Conservation (phyloP, 2,888 invertebrate genomes). For the Cistogaster globosa region DNA sequence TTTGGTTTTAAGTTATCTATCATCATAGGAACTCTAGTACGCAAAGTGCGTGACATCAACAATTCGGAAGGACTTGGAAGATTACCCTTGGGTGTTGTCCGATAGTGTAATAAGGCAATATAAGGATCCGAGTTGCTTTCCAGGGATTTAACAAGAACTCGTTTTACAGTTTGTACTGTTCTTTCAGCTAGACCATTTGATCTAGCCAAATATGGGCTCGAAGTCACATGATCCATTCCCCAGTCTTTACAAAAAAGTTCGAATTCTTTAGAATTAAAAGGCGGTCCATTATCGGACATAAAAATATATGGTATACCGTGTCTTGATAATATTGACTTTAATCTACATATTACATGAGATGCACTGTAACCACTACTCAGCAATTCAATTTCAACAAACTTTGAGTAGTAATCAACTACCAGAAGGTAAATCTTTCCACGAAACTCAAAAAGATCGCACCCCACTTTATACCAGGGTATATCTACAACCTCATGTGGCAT, state of each 20-base stretch:
- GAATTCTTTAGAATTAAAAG: not conserved
- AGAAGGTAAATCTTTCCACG: conserved; percentile 6
- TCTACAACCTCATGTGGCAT: conserved; percentile 44
- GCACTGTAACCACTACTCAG: conserved; percentile 28
- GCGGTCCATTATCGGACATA: not conserved
- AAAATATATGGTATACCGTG: not conserved
- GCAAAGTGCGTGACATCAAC: not conserved
- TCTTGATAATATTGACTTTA: conserved; percentile 1
- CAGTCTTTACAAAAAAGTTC: not conserved
- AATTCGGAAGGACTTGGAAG: conserved; percentile 9
- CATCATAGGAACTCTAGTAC: not conserved
- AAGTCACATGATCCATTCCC: conserved; percentile 2
- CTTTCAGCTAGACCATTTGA: not conserved
- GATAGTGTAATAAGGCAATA: not conserved
- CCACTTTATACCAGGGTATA: conserved; percentile 50
- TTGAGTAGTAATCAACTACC: conserved; percentile 53
- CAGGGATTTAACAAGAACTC: not conserved
- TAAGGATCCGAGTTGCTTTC: not conserved
- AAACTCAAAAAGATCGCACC: conserved; percentile 57
- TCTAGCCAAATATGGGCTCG: not conserved
- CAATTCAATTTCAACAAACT: conserved; percentile 46
- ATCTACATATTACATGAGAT: conserved; percentile 8
- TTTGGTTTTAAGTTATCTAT: not conserved
- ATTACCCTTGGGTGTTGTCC: conserved; percentile 7
- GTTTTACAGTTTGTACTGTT: not conserved